Evolutionary conservation across 2,113 vertebrate species (phyloP), one percentile per base, ranked within the genome.

Genomic region (Odontesthes bonariensis): DNA sequence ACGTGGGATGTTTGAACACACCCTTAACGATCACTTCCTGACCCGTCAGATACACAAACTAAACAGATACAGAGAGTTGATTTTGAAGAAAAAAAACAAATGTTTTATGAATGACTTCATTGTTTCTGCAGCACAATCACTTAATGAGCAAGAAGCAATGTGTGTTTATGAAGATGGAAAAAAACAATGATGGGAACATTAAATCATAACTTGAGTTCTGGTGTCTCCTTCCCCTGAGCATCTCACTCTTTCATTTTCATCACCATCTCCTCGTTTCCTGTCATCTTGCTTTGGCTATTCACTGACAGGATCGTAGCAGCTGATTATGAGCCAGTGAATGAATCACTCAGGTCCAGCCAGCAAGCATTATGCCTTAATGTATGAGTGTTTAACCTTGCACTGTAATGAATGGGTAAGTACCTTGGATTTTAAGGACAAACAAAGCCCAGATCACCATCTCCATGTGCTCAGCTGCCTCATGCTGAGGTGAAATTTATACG

Each of bases 21-120:
- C 89, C 77, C 89, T 73, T 47, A 74, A 53, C 23, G 54, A 59
- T 81, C 54, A 61, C 79, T 87, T 91, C 90, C 91, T 89, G 75
- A 83, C 8, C 66, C 65, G 53, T 70, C 65, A 63, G 55, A 82
- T 79, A 82, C 6, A 49, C 62, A 77, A 86, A 69, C 59, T 38
- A 74, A 84, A 78, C 81, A 62, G 38, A 82, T 75, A 69, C 47
- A 73, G 52, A 57, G 42, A 46, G 60, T n/a, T 55, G 79, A 86
- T 80, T 47, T 16, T 3, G 42, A 35, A 35, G 16, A 22, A 56
- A 47, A 40, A n/a, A 20, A 46, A 58, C 23, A 32, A 40, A 54
- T 5, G 10, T 71, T 4, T 40, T 11, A 35, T 76, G 65, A 55
- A 46, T 7, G 6, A 47, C 22, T 68, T 33, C 27, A 35, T 5